Conservation (phyloP, 2,888 invertebrate genomes). For the Eupsilia transversa region DNA sequence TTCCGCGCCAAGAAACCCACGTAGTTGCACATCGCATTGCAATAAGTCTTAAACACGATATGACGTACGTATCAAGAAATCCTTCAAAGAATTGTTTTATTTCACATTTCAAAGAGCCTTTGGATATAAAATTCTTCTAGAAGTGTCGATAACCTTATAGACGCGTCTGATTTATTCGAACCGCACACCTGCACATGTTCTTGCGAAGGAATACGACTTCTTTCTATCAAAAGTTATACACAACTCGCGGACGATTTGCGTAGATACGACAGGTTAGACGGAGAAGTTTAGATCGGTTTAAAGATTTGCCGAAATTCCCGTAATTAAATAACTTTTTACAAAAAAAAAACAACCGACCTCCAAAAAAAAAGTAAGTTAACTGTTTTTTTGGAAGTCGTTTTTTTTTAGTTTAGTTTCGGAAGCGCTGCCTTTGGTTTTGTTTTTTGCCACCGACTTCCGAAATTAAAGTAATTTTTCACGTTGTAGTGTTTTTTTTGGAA, state of each 20-base stretch:
- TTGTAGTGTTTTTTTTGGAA: too few relatives aligned
- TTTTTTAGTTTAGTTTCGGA: too few relatives aligned
- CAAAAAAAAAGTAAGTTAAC: too few relatives aligned
- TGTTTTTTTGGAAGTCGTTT: too few relatives aligned
- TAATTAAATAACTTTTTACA: too few relatives aligned
- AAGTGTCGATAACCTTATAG: slow-evolving; percentile 79
- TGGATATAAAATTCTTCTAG: slow-evolving; percentile 51
- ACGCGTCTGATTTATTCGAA: slow-evolving; percentile 80
- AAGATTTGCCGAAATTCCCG: too few relatives aligned
- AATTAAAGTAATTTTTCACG: too few relatives aligned
- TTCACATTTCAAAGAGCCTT: slow-evolving; percentile 48
- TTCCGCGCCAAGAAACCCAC: slow-evolving; percentile 45
- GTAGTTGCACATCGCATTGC: slow-evolving; percentile 32
- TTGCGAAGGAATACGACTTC: slow-evolving; percentile 70
- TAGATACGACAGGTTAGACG: slow-evolving; percentile 16
- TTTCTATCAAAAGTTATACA: slow-evolving; percentile 76
- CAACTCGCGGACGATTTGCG: slow-evolving; percentile 69
- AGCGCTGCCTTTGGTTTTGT: too few relatives aligned
- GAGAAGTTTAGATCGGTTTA: slow-evolving; percentile 32
- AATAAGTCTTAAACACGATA: slow-evolving; percentile 46
- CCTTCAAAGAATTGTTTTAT: slow-evolving; percentile 52
- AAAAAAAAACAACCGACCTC: too few relatives aligned
- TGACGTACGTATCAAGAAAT: slow-evolving; percentile 52
- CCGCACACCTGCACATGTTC: slow-evolving; percentile 77
- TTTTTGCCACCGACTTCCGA: too few relatives aligned